These are phyloP conservation scores for Agrochola circellaris DNA, from an alignment of 2,888 invertebrate species.

Conservation along the genomic window DNA sequence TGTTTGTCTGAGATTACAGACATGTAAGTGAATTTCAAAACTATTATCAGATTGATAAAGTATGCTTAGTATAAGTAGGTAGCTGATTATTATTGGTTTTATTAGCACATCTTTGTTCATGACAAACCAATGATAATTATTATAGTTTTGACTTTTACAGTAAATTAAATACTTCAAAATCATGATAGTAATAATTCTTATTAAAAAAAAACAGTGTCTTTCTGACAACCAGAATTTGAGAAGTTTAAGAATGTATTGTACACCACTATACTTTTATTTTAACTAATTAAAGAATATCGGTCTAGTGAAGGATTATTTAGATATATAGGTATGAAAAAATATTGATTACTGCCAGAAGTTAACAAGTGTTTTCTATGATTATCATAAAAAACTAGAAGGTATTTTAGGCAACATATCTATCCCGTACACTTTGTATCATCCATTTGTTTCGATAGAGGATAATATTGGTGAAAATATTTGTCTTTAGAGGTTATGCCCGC, in stretches of 20 bases:
- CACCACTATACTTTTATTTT: not conserved
- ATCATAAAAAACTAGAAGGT: not conserved
- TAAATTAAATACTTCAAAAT: not conserved
- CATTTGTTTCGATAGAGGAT: slow-evolving; percentile 6
- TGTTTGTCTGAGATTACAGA: not conserved
- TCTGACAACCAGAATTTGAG: no score
- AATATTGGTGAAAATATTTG: slow-evolving; percentile 18
- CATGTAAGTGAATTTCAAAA: not conserved
- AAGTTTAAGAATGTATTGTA: not conserved
- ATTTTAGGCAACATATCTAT: not conserved
- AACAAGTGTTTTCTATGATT: not conserved
- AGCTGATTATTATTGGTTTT: not conserved
- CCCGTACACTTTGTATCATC: not conserved
- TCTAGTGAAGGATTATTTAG: not conserved
- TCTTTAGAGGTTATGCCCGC: slow-evolving; percentile 68
- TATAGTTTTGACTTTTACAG: not conserved
- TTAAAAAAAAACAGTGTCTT: not conserved
- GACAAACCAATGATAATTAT: not conserved
- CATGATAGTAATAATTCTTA: not conserved
- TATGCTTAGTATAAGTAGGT: slow-evolving; percentile 7
- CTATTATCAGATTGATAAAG: slow-evolving; percentile 34
- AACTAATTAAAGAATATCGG: not conserved
- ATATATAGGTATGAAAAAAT: not conserved
- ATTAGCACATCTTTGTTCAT: not conserved
- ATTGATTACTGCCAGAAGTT: not conserved